Percentiles rank a stretch among this genome's conserved stretches.
These are phyloP conservation scores for Pogonomyrmex barbatus DNA, from an alignment of 1,140 invertebrate genomes.

Conservation along the genomic window DNA sequence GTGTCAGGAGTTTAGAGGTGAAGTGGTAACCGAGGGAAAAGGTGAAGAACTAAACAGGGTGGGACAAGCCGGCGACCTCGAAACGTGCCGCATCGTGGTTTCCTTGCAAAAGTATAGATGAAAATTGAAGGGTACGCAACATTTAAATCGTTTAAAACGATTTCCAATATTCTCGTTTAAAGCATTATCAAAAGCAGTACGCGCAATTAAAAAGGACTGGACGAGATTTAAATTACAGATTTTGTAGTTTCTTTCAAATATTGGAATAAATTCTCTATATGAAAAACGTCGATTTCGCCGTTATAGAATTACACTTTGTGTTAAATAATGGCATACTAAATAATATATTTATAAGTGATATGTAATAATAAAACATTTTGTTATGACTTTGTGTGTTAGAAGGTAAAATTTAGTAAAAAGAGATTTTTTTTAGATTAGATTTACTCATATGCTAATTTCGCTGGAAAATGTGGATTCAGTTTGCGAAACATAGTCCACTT, in stretches of 20 bases:
- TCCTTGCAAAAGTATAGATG: slow-evolving; percentile 62
- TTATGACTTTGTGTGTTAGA: not conserved
- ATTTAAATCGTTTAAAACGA: slow-evolving; percentile 69
- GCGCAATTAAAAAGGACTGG: slow-evolving; percentile 47
- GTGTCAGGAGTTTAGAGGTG: slow-evolving; percentile 74
- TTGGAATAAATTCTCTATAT: slow-evolving; percentile 27
- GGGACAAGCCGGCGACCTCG: slow-evolving; percentile 47
- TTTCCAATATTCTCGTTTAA: slow-evolving; percentile 67
- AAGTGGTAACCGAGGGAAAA: slow-evolving; percentile 59
- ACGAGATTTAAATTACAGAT: slow-evolving; percentile 54
- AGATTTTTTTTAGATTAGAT: not conserved
- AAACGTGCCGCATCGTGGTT: slow-evolving; percentile 67
- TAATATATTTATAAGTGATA: not conserved
- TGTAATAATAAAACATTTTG: not conserved
- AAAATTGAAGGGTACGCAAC: slow-evolving; percentile 59
- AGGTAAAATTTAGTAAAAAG: not conserved
- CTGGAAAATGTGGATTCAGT: not conserved
- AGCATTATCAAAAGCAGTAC: slow-evolving; percentile 52
- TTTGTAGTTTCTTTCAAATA: slow-evolving; percentile 33
- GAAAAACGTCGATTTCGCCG: slow-evolving; percentile 30
- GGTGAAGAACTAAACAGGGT: slow-evolving; percentile 68
- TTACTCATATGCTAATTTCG: not conserved
- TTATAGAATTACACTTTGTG: not conserved
- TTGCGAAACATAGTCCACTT: not conserved
- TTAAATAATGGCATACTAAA: slow-evolving; percentile 24